These are phyloP conservation scores for Pandemis corylana DNA, from an alignment of 2,888 invertebrate species.

Conservation along the genomic window DNA sequence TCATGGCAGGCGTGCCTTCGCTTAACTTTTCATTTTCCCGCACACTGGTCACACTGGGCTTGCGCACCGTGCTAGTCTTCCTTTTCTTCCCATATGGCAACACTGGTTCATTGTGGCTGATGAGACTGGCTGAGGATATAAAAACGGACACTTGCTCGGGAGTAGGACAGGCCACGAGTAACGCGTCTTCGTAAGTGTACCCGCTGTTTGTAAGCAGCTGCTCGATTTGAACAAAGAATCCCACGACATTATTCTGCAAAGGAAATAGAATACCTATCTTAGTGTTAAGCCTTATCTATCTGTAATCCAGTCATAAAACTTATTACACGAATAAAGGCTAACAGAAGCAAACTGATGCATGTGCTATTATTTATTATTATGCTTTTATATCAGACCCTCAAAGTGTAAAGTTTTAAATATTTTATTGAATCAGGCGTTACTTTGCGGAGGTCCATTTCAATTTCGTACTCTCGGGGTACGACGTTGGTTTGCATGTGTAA, in stretches of 20 bases:
- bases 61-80: slow-evolving; percentile 63
- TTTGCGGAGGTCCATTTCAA: no score
- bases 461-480: no score
- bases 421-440: no score
- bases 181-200: slow-evolving; percentile 92
- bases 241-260: slow-evolving; percentile 93
- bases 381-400: no score
- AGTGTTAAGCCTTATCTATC: not conserved
- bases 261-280: not conserved
- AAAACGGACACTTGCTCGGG: slow-evolving; percentile 97
- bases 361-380: no score
- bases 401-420: no score
- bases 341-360: no score
- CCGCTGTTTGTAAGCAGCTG: slow-evolving; percentile 89
- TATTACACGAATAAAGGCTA: no score
- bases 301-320: no score
- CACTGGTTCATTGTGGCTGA: slow-evolving; percentile 78
- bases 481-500: no score
- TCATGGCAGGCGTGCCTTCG: slow-evolving; percentile 44
- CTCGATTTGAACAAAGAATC: slow-evolving; percentile 93
- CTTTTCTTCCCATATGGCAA: slow-evolving; percentile 76
- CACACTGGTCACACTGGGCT: slow-evolving; percentile 69
- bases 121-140: slow-evolving; percentile 91
- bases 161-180: slow-evolving; percentile 95
- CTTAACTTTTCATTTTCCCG: slow-evolving; percentile 55